Conservation (phyloP, 2,113 vertebrate genomes). For the Trichechus manatus region DNA sequence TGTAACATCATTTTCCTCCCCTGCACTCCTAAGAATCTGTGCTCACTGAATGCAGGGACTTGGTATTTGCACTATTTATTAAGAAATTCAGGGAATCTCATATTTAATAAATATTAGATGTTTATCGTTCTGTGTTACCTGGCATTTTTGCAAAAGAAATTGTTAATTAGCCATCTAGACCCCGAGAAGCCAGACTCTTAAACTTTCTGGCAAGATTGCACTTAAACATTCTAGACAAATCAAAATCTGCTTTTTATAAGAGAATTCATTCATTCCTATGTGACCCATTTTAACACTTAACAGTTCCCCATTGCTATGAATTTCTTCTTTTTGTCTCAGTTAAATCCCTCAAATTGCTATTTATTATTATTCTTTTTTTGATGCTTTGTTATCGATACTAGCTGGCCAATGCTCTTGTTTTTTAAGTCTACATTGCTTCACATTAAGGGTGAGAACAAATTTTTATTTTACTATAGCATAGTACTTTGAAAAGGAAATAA, state of each 20-base stretch:
- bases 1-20: not conserved
- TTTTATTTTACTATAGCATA: not conserved
- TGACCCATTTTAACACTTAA: conserved; percentile 55
- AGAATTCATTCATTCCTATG: conserved; percentile 57
- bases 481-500: conserved; percentile 38
- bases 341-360: conserved; percentile 30
- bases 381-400: not conserved
- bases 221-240: conserved; percentile 50
- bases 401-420: not conserved
- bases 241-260: conserved; percentile 53
- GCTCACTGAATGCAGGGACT: not conserved
- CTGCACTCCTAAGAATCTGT: not conserved
- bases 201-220: conserved; percentile 29
- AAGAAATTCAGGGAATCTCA: not conserved
- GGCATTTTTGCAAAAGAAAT: conserved; percentile 10
- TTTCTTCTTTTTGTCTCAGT: conserved; percentile 52
- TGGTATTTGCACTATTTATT: not conserved
- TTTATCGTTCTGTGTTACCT: conserved; percentile 19
- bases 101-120: conserved; percentile 8
- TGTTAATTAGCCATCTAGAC: conserved; percentile 56
- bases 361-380: not conserved
- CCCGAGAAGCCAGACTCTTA: conserved; percentile 28
- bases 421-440: not conserved
- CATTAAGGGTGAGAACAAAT: not conserved
- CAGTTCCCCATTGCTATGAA: not conserved